Evolutionary conservation across 2,113 vertebrate species (phyloP).

Genomic region (Callospermophilus lateralis): DNA sequence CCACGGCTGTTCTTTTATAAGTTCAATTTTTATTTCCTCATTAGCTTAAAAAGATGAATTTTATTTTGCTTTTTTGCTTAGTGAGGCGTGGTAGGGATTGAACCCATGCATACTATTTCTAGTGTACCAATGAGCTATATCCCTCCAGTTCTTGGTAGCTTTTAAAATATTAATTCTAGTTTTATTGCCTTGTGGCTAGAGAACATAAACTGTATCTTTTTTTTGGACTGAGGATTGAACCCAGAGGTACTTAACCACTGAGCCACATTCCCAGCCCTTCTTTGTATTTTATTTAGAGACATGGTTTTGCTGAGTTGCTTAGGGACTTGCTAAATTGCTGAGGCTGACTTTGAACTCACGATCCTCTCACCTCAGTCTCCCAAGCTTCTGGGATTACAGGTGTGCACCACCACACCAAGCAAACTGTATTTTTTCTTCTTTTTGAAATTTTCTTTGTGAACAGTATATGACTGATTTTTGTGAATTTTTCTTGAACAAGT

Average conservation of each 20-base stretch:
- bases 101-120: not conserved
- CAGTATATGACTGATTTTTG: not conserved
- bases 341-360: too few relatives aligned
- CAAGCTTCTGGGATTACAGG: too few relatives aligned
- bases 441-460: not conserved
- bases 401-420: too few relatives aligned
- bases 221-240: too few relatives aligned
- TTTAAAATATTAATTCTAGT: constrained; percentile 10
- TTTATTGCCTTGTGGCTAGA: not conserved
- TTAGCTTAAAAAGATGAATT: not conserved
- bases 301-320: too few relatives aligned
- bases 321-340: too few relatives aligned
- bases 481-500: not conserved
- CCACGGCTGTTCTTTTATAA: not conserved
- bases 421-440: not conserved
- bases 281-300: too few relatives aligned
- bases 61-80: not conserved
- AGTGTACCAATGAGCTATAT: not conserved
- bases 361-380: too few relatives aligned
- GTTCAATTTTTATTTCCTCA: not conserved
- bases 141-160: not conserved
- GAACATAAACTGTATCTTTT: not conserved
- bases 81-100: too few relatives aligned
- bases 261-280: too few relatives aligned
- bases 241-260: too few relatives aligned